Evolutionary conservation across 2,888 invertebrate species (phyloP).

Genomic region (Zygaena filipendulae): DNA sequence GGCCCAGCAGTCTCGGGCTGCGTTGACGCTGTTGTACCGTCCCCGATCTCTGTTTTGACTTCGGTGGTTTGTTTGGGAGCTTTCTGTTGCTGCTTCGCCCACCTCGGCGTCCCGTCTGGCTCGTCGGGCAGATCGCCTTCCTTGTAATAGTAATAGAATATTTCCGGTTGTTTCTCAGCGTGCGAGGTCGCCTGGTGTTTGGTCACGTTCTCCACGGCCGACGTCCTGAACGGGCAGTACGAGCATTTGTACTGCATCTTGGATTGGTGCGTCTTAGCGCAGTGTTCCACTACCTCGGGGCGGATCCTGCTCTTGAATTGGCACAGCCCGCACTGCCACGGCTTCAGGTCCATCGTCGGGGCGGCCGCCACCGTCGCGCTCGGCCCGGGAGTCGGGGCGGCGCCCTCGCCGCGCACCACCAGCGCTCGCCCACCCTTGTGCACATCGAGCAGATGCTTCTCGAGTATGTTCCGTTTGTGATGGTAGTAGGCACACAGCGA

Average conservation of each 20-base stretch:
- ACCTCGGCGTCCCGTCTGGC: constrained; percentile 34
- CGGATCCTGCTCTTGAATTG: constrained; percentile 69
- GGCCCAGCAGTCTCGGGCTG: constrained; percentile 12
- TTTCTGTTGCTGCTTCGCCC: constrained; percentile 41
- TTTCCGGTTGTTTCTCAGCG: constrained; percentile 35
- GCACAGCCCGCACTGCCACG: constrained; percentile 79
- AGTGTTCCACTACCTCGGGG: constrained; percentile 71
- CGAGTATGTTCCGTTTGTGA: constrained; percentile 70
- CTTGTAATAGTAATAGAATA: constrained; percentile 67
- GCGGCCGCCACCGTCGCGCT: constrained; percentile 22
- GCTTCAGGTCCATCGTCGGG: constrained; percentile 63
- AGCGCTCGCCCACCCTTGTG: constrained; percentile 65
- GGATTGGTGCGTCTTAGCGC: constrained; percentile 68
- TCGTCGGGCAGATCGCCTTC: constrained; percentile 39
- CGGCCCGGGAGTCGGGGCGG: constrained; percentile 18
- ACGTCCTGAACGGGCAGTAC: constrained; percentile 69
- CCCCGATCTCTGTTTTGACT: constrained; percentile 31
- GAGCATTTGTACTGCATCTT: constrained; percentile 78
- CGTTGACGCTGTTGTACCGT: constrained; percentile 6
- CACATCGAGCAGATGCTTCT: constrained; percentile 72
- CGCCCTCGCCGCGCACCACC: constrained; percentile 39
- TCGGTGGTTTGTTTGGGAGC: constrained; percentile 18
- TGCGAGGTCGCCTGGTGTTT: constrained; percentile 73
- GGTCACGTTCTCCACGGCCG: constrained; percentile 64
- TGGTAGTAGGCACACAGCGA: constrained; percentile 75